Percentiles rank a stretch among this genome's conserved stretches.
Evolutionary conservation across 1,140 invertebrate species (phyloP).

Genomic region (Wasmannia auropunctata): DNA sequence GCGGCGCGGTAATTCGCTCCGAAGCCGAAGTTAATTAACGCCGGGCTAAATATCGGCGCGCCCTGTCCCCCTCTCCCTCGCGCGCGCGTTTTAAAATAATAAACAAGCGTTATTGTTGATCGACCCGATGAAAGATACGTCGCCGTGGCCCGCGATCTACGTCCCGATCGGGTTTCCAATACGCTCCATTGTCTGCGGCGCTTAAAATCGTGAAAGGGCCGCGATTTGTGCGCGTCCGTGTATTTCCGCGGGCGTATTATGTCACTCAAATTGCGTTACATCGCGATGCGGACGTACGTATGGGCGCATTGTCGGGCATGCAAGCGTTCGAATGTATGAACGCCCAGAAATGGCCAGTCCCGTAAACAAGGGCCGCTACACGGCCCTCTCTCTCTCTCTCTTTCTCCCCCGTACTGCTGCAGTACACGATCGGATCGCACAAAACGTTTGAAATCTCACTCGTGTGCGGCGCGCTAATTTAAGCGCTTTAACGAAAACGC

Average conservation of each 20-base stretch:
- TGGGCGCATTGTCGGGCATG: slow-evolving; percentile 34
- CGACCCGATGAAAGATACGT: neutral
- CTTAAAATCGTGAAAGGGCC: neutral
- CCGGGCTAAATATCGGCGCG: slow-evolving; percentile 19
- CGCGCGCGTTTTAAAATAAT: slow-evolving; percentile 25
- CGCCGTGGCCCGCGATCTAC: neutral
- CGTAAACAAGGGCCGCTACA: slow-evolving; percentile 26
- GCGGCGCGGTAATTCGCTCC: neutral
- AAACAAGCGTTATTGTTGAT: slow-evolving; percentile 32
- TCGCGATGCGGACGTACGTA: slow-evolving; percentile 34
- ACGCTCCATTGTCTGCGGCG: neutral
- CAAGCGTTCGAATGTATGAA: slow-evolving; percentile 35
- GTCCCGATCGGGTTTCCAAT: neutral
- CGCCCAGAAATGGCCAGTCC: slow-evolving; percentile 22
- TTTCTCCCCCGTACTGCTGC: neutral
- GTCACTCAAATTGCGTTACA: slow-evolving; percentile 54
- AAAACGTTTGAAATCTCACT: slow-evolving; percentile 25
- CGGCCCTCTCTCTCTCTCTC: neutral
- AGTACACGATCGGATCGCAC: neutral
- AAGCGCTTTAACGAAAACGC: slow-evolving; percentile 28
- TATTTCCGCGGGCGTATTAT: slow-evolving; percentile 41
- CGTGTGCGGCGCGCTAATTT: neutral
- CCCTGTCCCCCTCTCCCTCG: neutral
- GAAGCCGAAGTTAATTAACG: slow-evolving; percentile 37
- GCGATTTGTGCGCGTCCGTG: slow-evolving; percentile 33